Conservation (phyloP, 2,888 invertebrate genomes). For the Hipparchia semele region DNA sequence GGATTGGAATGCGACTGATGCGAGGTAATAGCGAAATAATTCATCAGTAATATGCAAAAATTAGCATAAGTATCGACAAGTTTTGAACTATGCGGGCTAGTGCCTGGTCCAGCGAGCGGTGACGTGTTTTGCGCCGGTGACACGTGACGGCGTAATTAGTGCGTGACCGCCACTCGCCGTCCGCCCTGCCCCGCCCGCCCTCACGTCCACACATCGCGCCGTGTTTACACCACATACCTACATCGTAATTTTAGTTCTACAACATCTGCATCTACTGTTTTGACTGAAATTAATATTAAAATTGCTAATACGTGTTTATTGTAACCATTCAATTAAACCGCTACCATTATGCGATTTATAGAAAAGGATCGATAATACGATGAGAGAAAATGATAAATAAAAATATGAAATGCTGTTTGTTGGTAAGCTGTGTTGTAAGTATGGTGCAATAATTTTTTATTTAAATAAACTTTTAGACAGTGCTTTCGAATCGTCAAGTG, state of each 20-base stretch:
- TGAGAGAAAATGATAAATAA: too few species aligned
- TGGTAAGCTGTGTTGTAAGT: too few species aligned
- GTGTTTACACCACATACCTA: constrained; percentile 46
- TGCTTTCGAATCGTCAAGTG: too few species aligned
- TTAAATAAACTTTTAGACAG: too few species aligned
- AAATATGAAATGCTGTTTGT: too few species aligned
- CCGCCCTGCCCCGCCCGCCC: constrained; percentile 49
- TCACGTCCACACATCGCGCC: constrained; percentile 50
- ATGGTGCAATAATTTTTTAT: too few species aligned
- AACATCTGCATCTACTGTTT: constrained; percentile 15
- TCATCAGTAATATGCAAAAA: constrained; percentile 15
- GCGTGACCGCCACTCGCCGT: constrained; percentile 61
- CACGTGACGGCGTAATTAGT: constrained; percentile 78
- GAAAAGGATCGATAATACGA: too few species aligned
- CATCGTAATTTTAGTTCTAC: constrained; percentile 41
- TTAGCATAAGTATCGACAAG: constrained; percentile 41
- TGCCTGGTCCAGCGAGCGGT: constrained; percentile 45
- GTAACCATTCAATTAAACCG: too few species aligned
- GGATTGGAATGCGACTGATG: neutral
- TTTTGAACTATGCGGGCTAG: constrained; percentile 32
- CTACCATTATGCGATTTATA: too few species aligned
- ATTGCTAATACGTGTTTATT: neutral
- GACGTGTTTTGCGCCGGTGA: constrained; percentile 69
- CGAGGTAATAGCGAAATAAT: constrained; percentile 5
- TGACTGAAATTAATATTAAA: neutral